phyloP scores from a whole-genome alignment of 2,888 invertebrate genomes.

The Chrysomela aeneicollis region DNA sequence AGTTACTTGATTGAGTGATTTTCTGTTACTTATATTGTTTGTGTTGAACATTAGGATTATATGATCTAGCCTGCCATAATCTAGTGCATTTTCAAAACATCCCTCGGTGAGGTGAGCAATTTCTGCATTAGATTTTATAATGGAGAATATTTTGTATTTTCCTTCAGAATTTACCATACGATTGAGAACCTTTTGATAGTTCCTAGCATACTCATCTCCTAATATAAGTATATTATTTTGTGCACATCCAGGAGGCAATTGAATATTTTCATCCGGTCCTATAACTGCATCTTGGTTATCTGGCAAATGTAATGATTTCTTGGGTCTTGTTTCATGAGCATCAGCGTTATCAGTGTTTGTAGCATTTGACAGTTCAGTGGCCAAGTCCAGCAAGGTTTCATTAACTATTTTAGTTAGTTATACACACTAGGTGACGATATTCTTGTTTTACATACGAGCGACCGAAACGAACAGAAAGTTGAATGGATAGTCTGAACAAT shows the following conservation, averaged over 20 bases:
- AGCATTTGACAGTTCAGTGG: slow-evolving; percentile 5
- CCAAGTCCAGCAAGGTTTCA: slow-evolving; percentile 8
- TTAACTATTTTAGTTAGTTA: slow-evolving; percentile 2
- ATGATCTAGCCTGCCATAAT: slow-evolving; percentile 1
- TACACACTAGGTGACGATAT: too few relatives aligned
- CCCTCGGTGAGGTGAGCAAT: slow-evolving; percentile 5
- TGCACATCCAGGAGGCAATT: too few relatives aligned
- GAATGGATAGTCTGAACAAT: too few relatives aligned
- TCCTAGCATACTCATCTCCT: slow-evolving; percentile 10
- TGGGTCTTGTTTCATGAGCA: background rate
- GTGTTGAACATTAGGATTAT: slow-evolving; percentile 12
- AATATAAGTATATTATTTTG: background rate
- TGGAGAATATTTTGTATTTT: slow-evolving; percentile 12
- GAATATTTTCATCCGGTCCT: background rate
- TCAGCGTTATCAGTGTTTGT: background rate
- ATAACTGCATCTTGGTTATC: background rate
- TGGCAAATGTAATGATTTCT: slow-evolving; percentile 2
- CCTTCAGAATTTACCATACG: slow-evolving; percentile 6
- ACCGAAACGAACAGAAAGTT: too few relatives aligned
- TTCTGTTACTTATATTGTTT: slow-evolving; percentile 8
- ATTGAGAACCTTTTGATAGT: slow-evolving; percentile 11
- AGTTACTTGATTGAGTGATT: slow-evolving; percentile 8
- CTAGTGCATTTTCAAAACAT: background rate
- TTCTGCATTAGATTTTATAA: slow-evolving; percentile 10
- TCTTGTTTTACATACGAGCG: too few relatives aligned